phyloP scores from a whole-genome alignment of 2,797 vertebrate genomes.

The Sylvilagus floridanus region DNA sequence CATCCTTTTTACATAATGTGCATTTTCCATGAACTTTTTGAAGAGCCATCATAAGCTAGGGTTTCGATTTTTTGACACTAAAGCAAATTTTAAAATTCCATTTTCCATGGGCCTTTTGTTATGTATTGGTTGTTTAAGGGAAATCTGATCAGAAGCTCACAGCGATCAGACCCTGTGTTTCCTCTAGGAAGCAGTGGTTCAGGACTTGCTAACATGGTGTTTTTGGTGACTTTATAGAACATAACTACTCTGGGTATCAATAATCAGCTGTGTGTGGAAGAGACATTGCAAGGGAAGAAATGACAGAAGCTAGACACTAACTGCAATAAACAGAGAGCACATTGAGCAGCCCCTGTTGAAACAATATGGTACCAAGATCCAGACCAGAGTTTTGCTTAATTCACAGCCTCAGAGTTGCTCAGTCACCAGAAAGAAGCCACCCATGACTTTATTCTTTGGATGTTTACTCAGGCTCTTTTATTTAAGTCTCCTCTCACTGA shows the following conservation, averaged over 20 bases:
- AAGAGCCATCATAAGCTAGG: too few relatives aligned
- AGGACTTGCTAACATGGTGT: neutral
- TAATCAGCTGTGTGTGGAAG: neutral
- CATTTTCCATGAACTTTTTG: neutral
- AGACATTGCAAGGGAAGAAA: neutral
- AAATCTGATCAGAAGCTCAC: neutral
- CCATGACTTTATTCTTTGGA: neutral
- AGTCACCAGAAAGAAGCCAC: neutral
- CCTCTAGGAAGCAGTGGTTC: too few relatives aligned
- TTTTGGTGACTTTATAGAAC: neutral
- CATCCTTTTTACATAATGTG: too few relatives aligned
- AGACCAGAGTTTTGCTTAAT: neutral
- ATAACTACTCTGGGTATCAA: accelerated
- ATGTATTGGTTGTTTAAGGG: too few relatives aligned
- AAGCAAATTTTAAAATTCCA: too few relatives aligned
- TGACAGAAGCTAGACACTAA: neutral
- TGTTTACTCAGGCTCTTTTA: neutral
- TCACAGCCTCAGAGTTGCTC: neutral
- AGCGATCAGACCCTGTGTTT: neutral
- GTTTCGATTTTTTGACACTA: too few relatives aligned
- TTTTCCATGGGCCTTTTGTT: too few relatives aligned
- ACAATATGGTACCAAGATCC: neutral
- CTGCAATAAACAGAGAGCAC: neutral
- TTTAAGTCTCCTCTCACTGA: neutral
- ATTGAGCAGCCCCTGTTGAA: neutral